These are phyloP conservation scores for Netta rufina DNA, from an alignment of 2,797 vertebrate species.

Conservation along the genomic window DNA sequence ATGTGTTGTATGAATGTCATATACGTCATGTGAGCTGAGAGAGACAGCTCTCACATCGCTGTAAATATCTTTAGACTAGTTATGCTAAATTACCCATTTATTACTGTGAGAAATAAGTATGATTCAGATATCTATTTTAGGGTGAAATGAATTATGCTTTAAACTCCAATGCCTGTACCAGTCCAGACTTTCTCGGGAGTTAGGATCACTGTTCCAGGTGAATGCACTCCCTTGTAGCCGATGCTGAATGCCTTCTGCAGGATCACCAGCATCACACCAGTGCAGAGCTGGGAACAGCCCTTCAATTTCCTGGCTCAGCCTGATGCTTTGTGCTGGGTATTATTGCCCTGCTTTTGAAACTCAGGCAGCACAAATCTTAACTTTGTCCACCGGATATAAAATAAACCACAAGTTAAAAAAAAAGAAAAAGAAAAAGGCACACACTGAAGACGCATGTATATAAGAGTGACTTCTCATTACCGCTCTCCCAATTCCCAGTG, in stretches of 20 bases:
- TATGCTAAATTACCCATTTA: background rate
- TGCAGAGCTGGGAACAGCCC: background rate
- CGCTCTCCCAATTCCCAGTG: background rate
- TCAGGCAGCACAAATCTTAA: background rate
- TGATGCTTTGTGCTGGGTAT: background rate
- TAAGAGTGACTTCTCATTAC: background rate
- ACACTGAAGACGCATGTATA: background rate
- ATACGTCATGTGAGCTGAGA: background rate
- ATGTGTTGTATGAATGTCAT: background rate
- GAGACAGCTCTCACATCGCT: background rate
- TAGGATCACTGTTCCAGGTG: background rate
- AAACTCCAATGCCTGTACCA: background rate
- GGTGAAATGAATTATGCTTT: background rate
- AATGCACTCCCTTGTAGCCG: background rate
- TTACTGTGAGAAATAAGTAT: background rate
- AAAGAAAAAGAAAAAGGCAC: background rate
- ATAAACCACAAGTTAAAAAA: background rate
- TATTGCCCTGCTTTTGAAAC: background rate
- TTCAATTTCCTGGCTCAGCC: background rate
- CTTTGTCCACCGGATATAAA: rapidly evolving
- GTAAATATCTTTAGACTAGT: background rate
- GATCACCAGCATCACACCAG: background rate
- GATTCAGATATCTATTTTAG: background rate
- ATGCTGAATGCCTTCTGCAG: background rate
- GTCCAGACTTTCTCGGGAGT: background rate